Evolutionary conservation across 2,113 vertebrate genomes (phyloP), one percentile per base, ranked within the genome.

Genomic region (Halichoeres trimaculatus): DNA sequence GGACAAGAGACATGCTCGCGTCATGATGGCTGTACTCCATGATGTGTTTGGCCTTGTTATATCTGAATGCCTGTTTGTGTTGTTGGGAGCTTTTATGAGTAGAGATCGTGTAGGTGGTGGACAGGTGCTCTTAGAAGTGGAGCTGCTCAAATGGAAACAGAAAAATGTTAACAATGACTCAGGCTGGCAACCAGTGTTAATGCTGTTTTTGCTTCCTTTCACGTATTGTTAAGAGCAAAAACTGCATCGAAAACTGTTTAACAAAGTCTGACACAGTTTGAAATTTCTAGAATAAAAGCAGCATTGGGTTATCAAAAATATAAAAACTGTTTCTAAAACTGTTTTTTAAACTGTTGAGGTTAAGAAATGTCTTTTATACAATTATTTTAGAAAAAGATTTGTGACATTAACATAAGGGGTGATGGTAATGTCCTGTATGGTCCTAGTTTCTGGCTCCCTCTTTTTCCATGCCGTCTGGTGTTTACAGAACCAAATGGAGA

Each of bases 401-500:
- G 70, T 74, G 60, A 65, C 77, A 47, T 60, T 51, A 73, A 65
- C 80, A 59, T 24, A 55, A 70, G 60, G 45, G 63, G 66, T 41
- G 66, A 43, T 40, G 62, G 81, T 64, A 62, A 76, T 70, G 60
- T 77, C 76, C 61, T 50, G 56, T 55, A 45, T 60, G 77, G 13
- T 41, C 63, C 66, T 65, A 63, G 76, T 64, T 72, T 59, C 89
- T 90, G 89, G 90, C 85, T 71, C 60, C 14, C 20, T 70, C 58
- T 78, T 83, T 64, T 11, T 71, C 35, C 72, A 62, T 60, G 65
- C 91, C 91, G 76, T 92, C 90, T 94, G 92, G 89, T 93, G 90
- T 93, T 93, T 91, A 92, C 88, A 76, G 79, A 83, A 73, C 70
- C 55, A 70, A 91, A 78, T 12, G 59, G 56, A 80, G 51, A 68